Evolutionary conservation across 2,888 invertebrate species (phyloP), one percentile per base, ranked within the genome.

Genomic region (Tribolium freemani): DNA sequence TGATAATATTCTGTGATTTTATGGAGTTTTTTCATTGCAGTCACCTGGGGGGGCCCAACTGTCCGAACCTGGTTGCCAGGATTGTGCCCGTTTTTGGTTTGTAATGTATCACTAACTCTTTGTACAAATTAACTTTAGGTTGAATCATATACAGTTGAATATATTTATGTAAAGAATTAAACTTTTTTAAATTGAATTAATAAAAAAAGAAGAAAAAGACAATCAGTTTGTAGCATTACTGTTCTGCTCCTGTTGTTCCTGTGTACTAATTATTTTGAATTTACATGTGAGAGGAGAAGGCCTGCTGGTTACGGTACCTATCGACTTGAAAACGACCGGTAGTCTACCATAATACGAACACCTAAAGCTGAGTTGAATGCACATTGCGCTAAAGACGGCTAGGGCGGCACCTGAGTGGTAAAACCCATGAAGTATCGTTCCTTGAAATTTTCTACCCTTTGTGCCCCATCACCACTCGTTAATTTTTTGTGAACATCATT

Each of bases 11-110:
- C 83, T 86, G 86, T 85, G 85, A 86, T 85, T 84, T 83, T 85
- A 85, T 82, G 85, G 79, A 80, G 79, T 83, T 86, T 86, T 86
- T 85, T 81, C 85, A 85, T 86, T 86, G 77, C 86, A 86, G 86
- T 86, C 84, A 76, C 80, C 78, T 81, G 78, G 78, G 78, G 79
- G 79, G 78, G 76, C 53, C 73, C 70, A 64, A 54, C 69, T 73
- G 57, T 71, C 53, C 64, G 76, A 75, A 75, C 56, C 72, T 74
- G 69, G 74, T 73, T 71, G 78, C 79, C 77, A 76, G 77, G 78
- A 76, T 76, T 71, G 63, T 66, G 72, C 76, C 66, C 73, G 78
- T 72, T 69, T 80, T 84, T 84, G 86, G 85, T 85, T 86, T 86
- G 86, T 85, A 85, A 84, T 77, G 80, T 80, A 83, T 83, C 81